A percentile compares a stretch with the other conserved stretches of the same genome.
Conservation (phyloP, 2,113 vertebrate species). For the Urocynchramus pylzowi region DNA sequence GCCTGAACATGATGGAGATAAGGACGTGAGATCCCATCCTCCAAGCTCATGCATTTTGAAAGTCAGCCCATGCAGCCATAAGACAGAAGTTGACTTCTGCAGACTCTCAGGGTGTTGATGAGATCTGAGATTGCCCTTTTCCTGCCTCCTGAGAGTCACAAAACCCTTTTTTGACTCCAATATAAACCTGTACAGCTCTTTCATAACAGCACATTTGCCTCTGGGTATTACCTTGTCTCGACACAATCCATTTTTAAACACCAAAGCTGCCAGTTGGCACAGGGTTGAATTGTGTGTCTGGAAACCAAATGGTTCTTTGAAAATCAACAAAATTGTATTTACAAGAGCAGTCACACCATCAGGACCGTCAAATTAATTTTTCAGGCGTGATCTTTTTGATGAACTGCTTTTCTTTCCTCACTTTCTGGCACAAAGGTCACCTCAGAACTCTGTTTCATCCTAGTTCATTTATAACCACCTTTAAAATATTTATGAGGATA, state of each 20-base stretch:
- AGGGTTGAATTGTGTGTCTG: neutral
- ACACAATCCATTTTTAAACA: constrained; percentile 43
- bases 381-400: neutral
- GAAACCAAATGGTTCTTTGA: neutral
- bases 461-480: neutral
- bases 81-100: neutral
- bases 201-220: constrained; percentile 32
- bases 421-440: neutral
- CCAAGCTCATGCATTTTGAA: neutral
- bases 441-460: neutral
- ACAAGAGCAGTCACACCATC: neutral
- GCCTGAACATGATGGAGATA: neutral
- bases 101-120: neutral
- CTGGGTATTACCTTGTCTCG: constrained; percentile 29
- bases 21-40: neutral
- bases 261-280: neutral
- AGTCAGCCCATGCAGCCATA: neutral
- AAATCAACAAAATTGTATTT: constrained; percentile 15
- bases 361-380: neutral
- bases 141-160: neutral
- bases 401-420: neutral
- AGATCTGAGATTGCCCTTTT: neutral
- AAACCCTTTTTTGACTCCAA: neutral
- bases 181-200: constrained; percentile 4
- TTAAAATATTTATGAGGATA: neutral